Evolutionary conservation across 2,888 invertebrate species (phyloP).

Genomic region (Malthinus seriepunctatus): DNA sequence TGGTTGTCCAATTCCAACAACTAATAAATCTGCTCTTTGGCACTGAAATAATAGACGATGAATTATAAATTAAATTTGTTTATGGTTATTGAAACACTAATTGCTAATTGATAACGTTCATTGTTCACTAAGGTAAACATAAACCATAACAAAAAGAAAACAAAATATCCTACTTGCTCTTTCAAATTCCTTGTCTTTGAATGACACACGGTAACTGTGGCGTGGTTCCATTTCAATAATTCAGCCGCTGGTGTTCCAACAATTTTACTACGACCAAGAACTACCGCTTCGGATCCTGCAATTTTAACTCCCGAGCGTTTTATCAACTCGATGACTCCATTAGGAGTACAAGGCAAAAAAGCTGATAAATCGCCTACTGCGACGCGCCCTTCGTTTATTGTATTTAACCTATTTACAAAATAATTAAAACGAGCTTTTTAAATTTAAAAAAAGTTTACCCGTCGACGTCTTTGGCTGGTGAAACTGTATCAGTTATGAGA

Average conservation of each 20-base stretch:
- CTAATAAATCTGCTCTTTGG: constrained; percentile 86
- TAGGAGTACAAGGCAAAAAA: constrained; percentile 96
- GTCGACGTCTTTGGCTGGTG: constrained; percentile 92
- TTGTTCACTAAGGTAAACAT: not conserved
- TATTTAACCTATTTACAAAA: constrained; percentile 67
- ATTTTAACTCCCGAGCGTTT: constrained; percentile 77
- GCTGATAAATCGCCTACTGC: constrained; percentile 88
- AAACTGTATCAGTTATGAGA: constrained; percentile 84
- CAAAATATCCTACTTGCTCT: constrained; percentile 61
- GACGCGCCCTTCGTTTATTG: constrained; percentile 90
- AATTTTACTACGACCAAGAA: constrained; percentile 95
- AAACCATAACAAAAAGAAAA: not conserved
- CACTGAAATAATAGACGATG: constrained; percentile 45
- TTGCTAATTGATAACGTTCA: not conserved
- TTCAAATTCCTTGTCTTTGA: constrained; percentile 86
- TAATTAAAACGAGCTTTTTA: not conserved
- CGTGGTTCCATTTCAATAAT: constrained; percentile 93
- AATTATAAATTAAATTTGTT: not conserved
- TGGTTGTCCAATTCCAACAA: constrained; percentile 92
- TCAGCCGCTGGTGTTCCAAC: constrained; percentile 96
- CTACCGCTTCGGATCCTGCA: constrained; percentile 85
- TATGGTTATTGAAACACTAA: not conserved
- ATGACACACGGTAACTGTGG: constrained; percentile 97
- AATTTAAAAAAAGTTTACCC: constrained; percentile 67
- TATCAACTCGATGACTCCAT: constrained; percentile 91